These are phyloP conservation scores for Lithophane ornitopus DNA, from an alignment of 2,888 invertebrate species.

Conservation along the genomic window DNA sequence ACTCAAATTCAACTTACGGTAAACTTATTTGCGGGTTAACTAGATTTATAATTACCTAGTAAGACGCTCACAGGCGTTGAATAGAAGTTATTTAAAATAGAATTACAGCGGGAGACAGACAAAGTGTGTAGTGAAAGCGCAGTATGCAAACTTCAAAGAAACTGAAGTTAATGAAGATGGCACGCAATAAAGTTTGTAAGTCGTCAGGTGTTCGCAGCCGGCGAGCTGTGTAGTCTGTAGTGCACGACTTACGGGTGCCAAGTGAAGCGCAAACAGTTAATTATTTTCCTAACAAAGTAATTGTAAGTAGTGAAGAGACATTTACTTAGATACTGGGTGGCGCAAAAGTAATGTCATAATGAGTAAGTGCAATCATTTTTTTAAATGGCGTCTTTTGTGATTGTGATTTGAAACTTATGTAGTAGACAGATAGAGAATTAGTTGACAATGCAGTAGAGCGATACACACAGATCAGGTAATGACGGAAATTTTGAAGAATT, in stretches of 20 bases:
- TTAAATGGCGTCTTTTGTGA: too few species aligned
- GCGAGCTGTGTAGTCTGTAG: slow-evolving; percentile 28
- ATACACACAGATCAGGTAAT: too few species aligned
- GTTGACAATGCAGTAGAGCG: too few species aligned
- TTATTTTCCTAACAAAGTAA: slow-evolving; percentile 19
- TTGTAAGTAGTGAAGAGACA: background rate
- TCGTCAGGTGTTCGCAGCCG: slow-evolving; percentile 76
- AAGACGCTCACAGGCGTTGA: slow-evolving; percentile 16
- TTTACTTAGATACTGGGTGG: too few species aligned
- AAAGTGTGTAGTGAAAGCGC: slow-evolving; percentile 62
- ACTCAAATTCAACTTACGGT: slow-evolving; percentile 39
- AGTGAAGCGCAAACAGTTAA: slow-evolving; percentile 18
- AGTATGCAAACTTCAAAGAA: slow-evolving; percentile 78
- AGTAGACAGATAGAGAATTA: too few species aligned
- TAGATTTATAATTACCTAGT: slow-evolving; percentile 39
- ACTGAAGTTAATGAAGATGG: slow-evolving; percentile 81
- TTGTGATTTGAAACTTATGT: too few species aligned
- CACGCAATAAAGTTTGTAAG: slow-evolving; percentile 79
- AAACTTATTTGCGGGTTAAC: slow-evolving; percentile 39
- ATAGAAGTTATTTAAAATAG: slow-evolving; percentile 45
- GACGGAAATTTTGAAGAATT: too few species aligned
- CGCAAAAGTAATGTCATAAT: too few species aligned
- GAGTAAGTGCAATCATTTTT: too few species aligned
- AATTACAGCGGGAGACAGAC: slow-evolving; percentile 50
- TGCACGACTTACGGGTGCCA: slow-evolving; percentile 6